Percentiles rank a stretch among this genome's conserved stretches.
Evolutionary conservation across 2,888 invertebrate species (phyloP).

Genomic region (Philopedon plagiatum): DNA sequence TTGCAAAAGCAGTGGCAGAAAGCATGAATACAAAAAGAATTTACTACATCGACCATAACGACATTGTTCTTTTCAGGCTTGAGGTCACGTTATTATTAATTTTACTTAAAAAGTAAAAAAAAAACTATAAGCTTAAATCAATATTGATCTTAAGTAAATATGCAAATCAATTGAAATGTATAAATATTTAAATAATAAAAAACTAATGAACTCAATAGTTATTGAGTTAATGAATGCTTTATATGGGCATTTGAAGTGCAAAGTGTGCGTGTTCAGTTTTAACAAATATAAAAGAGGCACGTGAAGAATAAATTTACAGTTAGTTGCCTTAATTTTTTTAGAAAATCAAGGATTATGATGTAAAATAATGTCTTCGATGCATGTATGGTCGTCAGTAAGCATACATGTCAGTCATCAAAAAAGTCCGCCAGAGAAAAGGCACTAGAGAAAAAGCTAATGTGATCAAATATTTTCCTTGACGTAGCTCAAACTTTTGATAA

Average conservation of each 20-base stretch:
- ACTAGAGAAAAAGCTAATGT: no score
- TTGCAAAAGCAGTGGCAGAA: slow-evolving; percentile 15
- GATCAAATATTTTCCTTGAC: no score
- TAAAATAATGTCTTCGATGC: no score
- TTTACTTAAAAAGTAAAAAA: neutral
- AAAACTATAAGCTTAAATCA: neutral
- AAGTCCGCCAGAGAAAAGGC: no score
- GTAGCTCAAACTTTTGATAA: no score
- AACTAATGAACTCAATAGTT: neutral
- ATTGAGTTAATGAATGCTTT: neutral
- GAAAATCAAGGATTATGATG: no score
- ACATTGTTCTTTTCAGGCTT: slow-evolving; percentile 25
- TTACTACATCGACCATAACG: slow-evolving; percentile 16
- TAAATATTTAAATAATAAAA: neutral
- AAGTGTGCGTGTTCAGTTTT: neutral
- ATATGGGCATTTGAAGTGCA: neutral
- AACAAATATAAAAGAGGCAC: no score
- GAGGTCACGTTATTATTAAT: slow-evolving; percentile 2
- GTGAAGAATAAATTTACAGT: no score
- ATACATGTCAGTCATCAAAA: no score
- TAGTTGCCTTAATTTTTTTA: no score
- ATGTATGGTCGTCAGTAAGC: no score
- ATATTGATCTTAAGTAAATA: slow-evolving; percentile 8
- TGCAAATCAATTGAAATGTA: slow-evolving; percentile 1
- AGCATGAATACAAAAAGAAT: slow-evolving; percentile 20